Conservation (phyloP, 2,797 vertebrate species). For the Atherinosoma microstoma region DNA sequence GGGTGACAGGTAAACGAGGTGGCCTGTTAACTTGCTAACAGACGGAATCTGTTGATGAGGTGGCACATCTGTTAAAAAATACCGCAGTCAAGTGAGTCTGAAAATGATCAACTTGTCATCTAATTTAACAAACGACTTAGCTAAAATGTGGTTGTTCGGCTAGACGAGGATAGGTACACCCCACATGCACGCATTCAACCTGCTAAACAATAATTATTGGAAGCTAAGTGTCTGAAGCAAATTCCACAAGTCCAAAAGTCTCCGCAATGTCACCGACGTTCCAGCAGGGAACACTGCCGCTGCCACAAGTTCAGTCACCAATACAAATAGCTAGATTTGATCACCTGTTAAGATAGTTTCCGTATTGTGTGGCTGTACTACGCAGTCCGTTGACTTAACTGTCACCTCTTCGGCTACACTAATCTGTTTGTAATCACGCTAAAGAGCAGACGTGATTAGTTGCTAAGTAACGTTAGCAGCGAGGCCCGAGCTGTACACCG, state of each 20-base stretch:
- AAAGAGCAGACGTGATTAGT: conserved; percentile 44
- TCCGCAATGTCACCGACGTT: conserved; percentile 71
- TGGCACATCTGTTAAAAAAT: conserved; percentile 76
- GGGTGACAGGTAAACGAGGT: not conserved
- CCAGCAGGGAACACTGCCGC: conserved; percentile 58
- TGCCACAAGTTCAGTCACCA: conserved; percentile 54
- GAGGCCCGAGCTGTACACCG: conserved; percentile 60
- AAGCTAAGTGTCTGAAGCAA: conserved; percentile 23
- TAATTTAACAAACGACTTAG: conserved; percentile 10
- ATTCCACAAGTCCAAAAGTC: conserved; percentile 70
- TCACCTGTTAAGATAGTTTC: conserved; percentile 28
- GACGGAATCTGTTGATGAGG: conserved; percentile 72
- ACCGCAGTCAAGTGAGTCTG: not conserved
- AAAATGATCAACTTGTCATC: conserved; percentile 1
- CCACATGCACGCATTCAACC: not conserved
- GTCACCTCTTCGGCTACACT: not conserved
- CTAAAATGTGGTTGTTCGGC: not conserved
- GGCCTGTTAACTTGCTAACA: conserved; percentile 28
- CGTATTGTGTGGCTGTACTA: not conserved
- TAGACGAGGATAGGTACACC: not conserved
- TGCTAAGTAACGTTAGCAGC: conserved; percentile 64
- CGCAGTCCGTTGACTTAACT: not conserved
- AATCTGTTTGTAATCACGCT: conserved; percentile 9
- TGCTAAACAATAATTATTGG: conserved; percentile 1
- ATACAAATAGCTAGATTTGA: conserved; percentile 15